Evolutionary conservation across 2,888 invertebrate species (phyloP).

Genomic region (Hypomecis punctinalis): DNA sequence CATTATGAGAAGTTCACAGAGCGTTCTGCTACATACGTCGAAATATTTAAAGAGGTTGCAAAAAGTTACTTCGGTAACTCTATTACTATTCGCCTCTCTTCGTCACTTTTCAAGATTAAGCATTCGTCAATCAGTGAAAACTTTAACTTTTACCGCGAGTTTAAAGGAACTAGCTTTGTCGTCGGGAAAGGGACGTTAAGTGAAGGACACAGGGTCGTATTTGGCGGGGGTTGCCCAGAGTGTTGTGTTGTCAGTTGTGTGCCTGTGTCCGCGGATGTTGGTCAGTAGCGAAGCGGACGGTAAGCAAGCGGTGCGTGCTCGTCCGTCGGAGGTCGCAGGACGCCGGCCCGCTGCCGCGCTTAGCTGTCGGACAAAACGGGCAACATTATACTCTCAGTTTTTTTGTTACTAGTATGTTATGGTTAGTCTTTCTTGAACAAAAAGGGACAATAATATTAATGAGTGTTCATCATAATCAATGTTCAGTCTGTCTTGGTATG

Average conservation of each 20-base stretch:
- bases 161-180: too few species aligned
- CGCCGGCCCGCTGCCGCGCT: slow-evolving; percentile 34
- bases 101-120: background rate
- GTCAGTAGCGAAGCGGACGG: slow-evolving; percentile 81
- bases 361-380: slow-evolving; percentile 38
- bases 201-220: too few species aligned
- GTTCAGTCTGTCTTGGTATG: too few species aligned
- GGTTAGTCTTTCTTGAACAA: background rate
- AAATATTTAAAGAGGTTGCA: background rate
- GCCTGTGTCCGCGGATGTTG: slow-evolving; percentile 67
- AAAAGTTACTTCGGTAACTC: background rate
- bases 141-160: too few species aligned
- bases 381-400: slow-evolving; percentile 14
- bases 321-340: slow-evolving; percentile 81
- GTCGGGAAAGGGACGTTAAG: too few species aligned
- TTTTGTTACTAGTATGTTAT: background rate
- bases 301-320: slow-evolving; percentile 73
- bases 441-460: too few species aligned
- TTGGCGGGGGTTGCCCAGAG: too few species aligned
- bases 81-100: background rate
- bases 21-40: background rate
- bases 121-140: too few species aligned
- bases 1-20: slow-evolving; percentile 8
- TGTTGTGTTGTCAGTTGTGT: background rate
- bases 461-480: too few species aligned